phyloP scores from a whole-genome alignment of 2,888 invertebrate species.

The Bhutanitis thaidina region DNA sequence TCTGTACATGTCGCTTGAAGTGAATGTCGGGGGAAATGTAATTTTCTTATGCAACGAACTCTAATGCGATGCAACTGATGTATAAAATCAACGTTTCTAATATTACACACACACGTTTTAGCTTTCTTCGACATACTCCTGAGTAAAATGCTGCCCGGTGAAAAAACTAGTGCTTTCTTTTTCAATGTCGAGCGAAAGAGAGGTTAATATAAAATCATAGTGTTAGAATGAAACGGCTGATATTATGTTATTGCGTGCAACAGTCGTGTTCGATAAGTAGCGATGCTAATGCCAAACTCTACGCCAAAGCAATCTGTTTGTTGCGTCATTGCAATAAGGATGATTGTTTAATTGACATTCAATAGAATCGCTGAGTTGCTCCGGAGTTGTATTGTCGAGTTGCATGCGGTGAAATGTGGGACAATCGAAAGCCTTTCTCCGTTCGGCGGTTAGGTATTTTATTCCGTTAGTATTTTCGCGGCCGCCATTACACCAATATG shows the following conservation, averaged over 20 bases:
- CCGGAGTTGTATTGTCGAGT: slow-evolving; percentile 51
- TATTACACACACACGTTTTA: slow-evolving; percentile 72
- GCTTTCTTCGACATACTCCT: slow-evolving; percentile 77
- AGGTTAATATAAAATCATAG: slow-evolving; percentile 35
- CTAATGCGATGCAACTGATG: slow-evolving; percentile 65
- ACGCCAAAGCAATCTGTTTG: slow-evolving; percentile 53
- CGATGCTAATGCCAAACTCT: slow-evolving; percentile 49
- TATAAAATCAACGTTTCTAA: slow-evolving; percentile 70
- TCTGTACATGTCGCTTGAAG: slow-evolving; percentile 23
- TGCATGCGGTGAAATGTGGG: slow-evolving; percentile 76
- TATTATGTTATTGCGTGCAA: slow-evolving; percentile 51
- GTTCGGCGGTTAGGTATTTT: slow-evolving; percentile 73
- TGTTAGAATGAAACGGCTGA: slow-evolving; percentile 48
- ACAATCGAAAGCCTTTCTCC: slow-evolving; percentile 81
- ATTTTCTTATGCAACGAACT: slow-evolving; percentile 75
- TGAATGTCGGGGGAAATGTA: slow-evolving; percentile 60
- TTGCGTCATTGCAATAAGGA: slow-evolving; percentile 46
- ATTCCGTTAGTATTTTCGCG: slow-evolving; percentile 79
- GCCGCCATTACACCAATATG: slow-evolving; percentile 72
- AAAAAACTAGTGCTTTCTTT: slow-evolving; percentile 76
- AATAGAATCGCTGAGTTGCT: slow-evolving; percentile 51
- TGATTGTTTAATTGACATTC: slow-evolving; percentile 39
- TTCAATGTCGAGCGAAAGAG: slow-evolving; percentile 66
- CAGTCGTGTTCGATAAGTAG: slow-evolving; percentile 48
- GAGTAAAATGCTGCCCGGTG: slow-evolving; percentile 59